Evolutionary conservation across 2,888 invertebrate species (phyloP).

Genomic region (Caradrina kadenii): DNA sequence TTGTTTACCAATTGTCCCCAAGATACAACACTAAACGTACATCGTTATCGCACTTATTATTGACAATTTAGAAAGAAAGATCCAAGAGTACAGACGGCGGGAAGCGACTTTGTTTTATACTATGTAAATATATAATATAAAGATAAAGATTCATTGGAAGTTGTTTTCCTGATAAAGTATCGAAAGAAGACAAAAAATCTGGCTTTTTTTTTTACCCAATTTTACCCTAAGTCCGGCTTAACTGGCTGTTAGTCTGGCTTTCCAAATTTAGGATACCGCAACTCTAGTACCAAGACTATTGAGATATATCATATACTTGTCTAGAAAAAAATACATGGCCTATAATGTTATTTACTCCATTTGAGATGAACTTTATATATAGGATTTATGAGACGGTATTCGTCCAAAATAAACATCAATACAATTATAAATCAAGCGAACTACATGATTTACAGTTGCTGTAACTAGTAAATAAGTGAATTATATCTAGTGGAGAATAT

Average conservation of each 20-base stretch:
- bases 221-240: no score
- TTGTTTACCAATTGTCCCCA: conserved; percentile 67
- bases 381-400: conserved; percentile 26
- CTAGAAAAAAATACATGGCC: conserved; percentile 11
- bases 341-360: conserved; percentile 25
- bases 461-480: conserved; percentile 26
- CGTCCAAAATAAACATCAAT: conserved; percentile 52
- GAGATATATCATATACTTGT: conserved; percentile 5
- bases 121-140: no score
- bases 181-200: no score
- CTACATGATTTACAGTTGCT: conserved; percentile 39
- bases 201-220: no score
- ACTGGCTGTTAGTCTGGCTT: no score
- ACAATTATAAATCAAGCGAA: conserved; percentile 37
- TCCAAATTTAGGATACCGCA: no score
- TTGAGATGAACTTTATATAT: conserved; percentile 20
- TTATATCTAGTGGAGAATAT: conserved; percentile 8
- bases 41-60: conserved; percentile 69
- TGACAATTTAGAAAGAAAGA: conserved; percentile 69
- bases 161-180: no score
- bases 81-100: no score
- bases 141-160: no score
- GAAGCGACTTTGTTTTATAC: no score
- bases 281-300: background rate
- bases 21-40: conserved; percentile 63